phyloP scores from a whole-genome alignment of 2,113 vertebrate genomes.

The Ptilorrhoa leucosticta region DNA sequence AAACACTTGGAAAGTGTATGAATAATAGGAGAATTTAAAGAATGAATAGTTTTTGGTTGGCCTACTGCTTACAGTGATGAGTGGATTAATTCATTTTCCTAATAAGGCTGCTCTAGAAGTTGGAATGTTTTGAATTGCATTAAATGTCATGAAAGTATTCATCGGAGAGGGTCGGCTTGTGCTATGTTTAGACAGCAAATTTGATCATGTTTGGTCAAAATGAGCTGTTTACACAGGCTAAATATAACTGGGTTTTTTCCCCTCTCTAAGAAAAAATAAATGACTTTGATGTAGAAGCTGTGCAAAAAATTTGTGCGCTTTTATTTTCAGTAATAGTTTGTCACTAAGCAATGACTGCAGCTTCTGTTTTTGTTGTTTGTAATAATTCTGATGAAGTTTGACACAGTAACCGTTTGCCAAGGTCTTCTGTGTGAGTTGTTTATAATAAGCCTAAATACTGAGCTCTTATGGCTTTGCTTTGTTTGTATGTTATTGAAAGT shows the following conservation, averaged over 20 bases:
- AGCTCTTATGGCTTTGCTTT: background rate
- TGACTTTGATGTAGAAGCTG: background rate
- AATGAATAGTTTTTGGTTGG: constrained; percentile 28
- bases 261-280: background rate
- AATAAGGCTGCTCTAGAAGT: constrained; percentile 55
- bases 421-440: background rate
- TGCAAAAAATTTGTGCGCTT: background rate
- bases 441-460: background rate
- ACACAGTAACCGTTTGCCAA: background rate
- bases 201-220: constrained; percentile 23
- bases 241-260: background rate
- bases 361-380: background rate
- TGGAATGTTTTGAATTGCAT: constrained; percentile 63
- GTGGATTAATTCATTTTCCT: constrained; percentile 40
- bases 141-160: constrained; percentile 48
- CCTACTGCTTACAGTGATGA: background rate
- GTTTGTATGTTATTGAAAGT: background rate
- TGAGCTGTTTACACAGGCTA: background rate
- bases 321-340: background rate
- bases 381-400: background rate
- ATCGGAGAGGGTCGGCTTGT: background rate
- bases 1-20: background rate
- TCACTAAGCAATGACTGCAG: background rate
- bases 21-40: constrained; percentile 20
- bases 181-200: constrained; percentile 47